Conservation (phyloP, 2,888 invertebrate species). For the Drosophila paramelanica region DNA sequence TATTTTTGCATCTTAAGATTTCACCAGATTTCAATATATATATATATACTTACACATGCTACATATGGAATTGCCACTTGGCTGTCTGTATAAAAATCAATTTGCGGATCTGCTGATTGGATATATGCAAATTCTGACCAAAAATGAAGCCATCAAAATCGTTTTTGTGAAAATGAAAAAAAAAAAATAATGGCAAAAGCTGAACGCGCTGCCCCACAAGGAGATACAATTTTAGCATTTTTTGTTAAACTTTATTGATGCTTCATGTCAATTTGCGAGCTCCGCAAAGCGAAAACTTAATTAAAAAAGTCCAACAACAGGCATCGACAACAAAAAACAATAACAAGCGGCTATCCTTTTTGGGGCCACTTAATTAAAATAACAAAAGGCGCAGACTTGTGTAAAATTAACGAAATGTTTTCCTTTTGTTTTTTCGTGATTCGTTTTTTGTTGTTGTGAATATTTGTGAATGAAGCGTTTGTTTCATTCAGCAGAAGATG, state of each 20-base stretch:
- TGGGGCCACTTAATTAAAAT: constrained; percentile 69
- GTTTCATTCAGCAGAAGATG: constrained; percentile 66
- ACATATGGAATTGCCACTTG: constrained; percentile 39
- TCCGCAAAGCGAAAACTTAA: constrained; percentile 70
- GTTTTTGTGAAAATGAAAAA: too few species aligned
- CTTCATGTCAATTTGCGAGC: constrained; percentile 64
- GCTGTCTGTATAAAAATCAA: constrained; percentile 25
- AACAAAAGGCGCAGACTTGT: constrained; percentile 60
- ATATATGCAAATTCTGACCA: constrained; percentile 49
- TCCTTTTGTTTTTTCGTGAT: background rate
- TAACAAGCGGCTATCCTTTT: constrained; percentile 62
- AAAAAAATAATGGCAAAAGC: constrained; percentile 14
- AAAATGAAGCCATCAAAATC: constrained; percentile 72
- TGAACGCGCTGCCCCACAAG: constrained; percentile 34
- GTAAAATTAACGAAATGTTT: constrained; percentile 60
- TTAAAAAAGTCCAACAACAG: constrained; percentile 58
- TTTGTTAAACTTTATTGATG: constrained; percentile 70
- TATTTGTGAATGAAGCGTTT: constrained; percentile 73
- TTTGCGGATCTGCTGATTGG: constrained; percentile 45
- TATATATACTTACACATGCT: constrained; percentile 20
- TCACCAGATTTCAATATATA: constrained; percentile 26
- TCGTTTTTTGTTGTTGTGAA: constrained; percentile 20
- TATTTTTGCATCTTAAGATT: constrained; percentile 14
- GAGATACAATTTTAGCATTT: constrained; percentile 50
- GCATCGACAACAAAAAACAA: constrained; percentile 15